Conservation (phyloP, 2,888 invertebrate species). For the Baccha elongata region DNA sequence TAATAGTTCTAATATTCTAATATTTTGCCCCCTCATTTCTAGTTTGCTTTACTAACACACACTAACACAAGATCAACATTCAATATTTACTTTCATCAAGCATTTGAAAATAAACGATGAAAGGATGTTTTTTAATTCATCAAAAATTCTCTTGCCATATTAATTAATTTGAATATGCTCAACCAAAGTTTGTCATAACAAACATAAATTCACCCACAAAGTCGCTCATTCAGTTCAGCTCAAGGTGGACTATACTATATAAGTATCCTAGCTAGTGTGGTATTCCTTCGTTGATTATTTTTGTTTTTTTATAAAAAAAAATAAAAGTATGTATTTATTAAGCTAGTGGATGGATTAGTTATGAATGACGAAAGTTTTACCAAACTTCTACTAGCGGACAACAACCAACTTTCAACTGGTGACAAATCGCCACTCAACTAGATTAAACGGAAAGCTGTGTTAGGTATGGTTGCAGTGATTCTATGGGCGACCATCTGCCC, state of each 20-base stretch:
- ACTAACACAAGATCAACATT: conserved; percentile 38
- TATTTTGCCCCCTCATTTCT: not conserved
- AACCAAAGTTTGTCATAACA: conserved; percentile 57
- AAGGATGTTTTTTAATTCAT: conserved; percentile 55
- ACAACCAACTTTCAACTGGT: conserved; percentile 69
- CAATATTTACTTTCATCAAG: conserved; percentile 64
- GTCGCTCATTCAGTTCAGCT: not conserved
- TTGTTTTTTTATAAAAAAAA: conserved; percentile 40
- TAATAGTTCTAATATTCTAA: conserved; percentile 13
- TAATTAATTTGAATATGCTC: conserved; percentile 65
- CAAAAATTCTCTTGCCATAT: conserved; percentile 48
- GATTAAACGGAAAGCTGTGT: conserved; percentile 77
- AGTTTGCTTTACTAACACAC: conserved; percentile 39
- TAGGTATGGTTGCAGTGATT: conserved; percentile 12
- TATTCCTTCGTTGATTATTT: conserved; percentile 32
- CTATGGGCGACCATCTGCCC: conserved; percentile 3
- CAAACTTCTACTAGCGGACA: conserved; percentile 45
- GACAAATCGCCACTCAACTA: conserved; percentile 82
- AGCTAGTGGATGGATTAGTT: conserved; percentile 63
- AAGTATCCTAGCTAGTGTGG: not conserved
- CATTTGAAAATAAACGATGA: conserved; percentile 30
- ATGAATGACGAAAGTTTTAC: conserved; percentile 68
- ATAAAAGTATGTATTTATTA: conserved; percentile 50
- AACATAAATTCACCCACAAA: conserved; percentile 58
- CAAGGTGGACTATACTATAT: conserved; percentile 15